These are phyloP conservation scores for Sebastes miniatus DNA, from an alignment of 2,797 vertebrate genomes.

Conservation along the genomic window DNA sequence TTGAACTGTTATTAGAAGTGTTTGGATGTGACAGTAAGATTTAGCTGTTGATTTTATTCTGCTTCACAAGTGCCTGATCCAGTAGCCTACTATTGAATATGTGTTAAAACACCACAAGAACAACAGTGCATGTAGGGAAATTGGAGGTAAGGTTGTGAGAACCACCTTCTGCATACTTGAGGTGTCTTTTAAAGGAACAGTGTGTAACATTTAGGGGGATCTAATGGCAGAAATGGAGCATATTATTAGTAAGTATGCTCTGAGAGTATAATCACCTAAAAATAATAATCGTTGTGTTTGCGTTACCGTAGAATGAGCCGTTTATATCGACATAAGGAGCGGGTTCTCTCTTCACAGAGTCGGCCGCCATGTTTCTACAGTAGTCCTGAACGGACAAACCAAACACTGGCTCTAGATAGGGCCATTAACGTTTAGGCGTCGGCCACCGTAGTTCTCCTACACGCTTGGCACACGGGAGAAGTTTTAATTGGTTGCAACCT, in stretches of 20 bases:
- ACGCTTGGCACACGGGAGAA: too few relatives aligned
- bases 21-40: conserved; percentile 38
- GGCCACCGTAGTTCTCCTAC: too few relatives aligned
- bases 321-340: background rate
- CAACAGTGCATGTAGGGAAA: background rate
- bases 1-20: conserved; percentile 50
- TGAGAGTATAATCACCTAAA: background rate
- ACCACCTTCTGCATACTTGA: background rate
- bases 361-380: too few relatives aligned
- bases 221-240: rapidly evolving
- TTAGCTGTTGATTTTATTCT: conserved; percentile 16
- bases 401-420: too few relatives aligned
- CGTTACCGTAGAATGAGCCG: background rate
- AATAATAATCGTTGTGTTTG: background rate
- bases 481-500: rapidly evolving
- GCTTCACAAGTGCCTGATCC: background rate
- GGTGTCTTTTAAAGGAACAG: background rate
- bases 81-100: conserved; percentile 3
- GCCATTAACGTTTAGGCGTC: rapidly evolving
- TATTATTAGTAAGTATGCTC: rapidly evolving
- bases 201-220: background rate
- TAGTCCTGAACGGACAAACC: too few relatives aligned
- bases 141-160: background rate
- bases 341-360: too few relatives aligned
- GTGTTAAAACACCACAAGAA: background rate